Base-by-base conservation (phyloP, 1,140 invertebrate species). In the Rhizoglyphus robini region DNA sequence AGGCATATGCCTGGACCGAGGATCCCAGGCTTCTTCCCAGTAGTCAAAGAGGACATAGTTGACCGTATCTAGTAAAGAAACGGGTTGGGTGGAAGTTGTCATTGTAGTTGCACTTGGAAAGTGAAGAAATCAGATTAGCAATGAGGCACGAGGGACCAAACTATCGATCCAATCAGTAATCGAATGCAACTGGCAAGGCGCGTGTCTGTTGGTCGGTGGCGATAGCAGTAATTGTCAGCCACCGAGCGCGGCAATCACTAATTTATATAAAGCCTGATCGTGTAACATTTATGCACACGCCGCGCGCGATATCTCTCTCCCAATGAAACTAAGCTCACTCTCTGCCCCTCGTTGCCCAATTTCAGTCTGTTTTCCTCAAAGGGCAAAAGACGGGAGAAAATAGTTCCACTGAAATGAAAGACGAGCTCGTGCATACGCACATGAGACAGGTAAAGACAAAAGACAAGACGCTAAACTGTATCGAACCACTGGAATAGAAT, bases 1-100 rank as follows among this genome's bases (percentile, higher is more conserved):
- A 15, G 54, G n/a, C 29, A 67, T 11, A 31, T 63, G 83, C 84
- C 87, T 86, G 38, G 95, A 88, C 67, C 93, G 81, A 29, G 87
- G 86, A 83, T 95, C 90, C n/a, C 54, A 11, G 20, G 32, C 30
- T n/a, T 65, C 3, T 34, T 65, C 5, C 54, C 41, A 66, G 30
- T 63, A 66, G 15, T 66, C 61, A 34, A 25, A 34, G 15, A 36
- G 18, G 46, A 5, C n/a, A 25, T 65, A 66, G 11, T 66, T 63
- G 47, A 63, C 8, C 15, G 20, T 46, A 32, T 8, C 51, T 32
- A 54, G 23, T 54, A 54, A 32, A 8, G 23, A 15, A 23, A 15
- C 23, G 41, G 15, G 15, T 15, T 15, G 23, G 15, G 41, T 15
- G 41, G 41, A 15, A 23, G 41, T 46, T 23, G 41, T 23, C 41